Percentiles rank a stretch among this genome's conserved stretches.
phyloP scores from a whole-genome alignment of 2,888 invertebrate species.

The Leptarthrus brevirostris region DNA sequence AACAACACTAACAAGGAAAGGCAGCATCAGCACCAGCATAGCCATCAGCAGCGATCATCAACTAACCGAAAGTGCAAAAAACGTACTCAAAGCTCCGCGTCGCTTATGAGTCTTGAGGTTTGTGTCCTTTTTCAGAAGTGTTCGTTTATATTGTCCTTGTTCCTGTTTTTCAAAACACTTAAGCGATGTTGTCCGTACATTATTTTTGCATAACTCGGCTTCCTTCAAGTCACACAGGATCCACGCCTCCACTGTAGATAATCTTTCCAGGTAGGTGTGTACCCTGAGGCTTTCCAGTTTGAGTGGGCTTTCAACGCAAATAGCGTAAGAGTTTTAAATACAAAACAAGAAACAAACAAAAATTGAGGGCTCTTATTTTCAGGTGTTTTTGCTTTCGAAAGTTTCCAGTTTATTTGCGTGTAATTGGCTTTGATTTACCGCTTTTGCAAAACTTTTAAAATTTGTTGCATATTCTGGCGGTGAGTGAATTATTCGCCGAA shows the following conservation, averaged over 20 bases:
- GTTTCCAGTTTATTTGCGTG: constrained; percentile 33
- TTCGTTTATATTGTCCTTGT: constrained; percentile 1
- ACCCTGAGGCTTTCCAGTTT: not conserved
- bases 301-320: not conserved
- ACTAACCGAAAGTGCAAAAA: constrained; percentile 49
- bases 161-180: constrained; percentile 7
- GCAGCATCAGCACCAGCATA: constrained; percentile 27
- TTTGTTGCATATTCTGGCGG: constrained; percentile 26
- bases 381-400: constrained; percentile 11
- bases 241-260: no score
- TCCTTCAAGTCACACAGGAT: no score
- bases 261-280: constrained; percentile 7
- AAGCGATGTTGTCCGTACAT: constrained; percentile 34
- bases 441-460: constrained; percentile 6
- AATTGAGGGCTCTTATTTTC: not conserved
- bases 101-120: constrained; percentile 57
- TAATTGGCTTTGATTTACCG: constrained; percentile 36
- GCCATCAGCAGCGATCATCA: constrained; percentile 29
- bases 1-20: constrained; percentile 45
- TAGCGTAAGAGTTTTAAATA: no score
- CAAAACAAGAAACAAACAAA: no score
- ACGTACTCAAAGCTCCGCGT: constrained; percentile 55
- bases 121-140: constrained; percentile 48
- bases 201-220: not conserved
- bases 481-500: constrained; percentile 9